Conservation (phyloP, 2,888 invertebrate genomes). For the Aporophyla lueneburgensis region DNA sequence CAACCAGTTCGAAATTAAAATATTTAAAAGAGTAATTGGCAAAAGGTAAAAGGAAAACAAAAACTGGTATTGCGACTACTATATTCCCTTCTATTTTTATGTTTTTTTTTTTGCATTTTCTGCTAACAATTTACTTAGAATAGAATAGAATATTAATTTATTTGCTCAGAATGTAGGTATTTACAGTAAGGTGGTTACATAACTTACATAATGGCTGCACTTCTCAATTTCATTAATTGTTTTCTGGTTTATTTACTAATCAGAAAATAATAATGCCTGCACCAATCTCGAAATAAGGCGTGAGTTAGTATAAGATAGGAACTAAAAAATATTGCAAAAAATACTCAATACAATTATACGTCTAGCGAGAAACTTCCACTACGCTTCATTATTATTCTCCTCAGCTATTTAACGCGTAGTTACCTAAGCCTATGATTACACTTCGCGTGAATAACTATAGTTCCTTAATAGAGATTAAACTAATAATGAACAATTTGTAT, state of each 20-base stretch:
- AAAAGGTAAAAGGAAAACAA: background rate
- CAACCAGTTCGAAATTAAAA: background rate
- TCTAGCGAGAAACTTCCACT: background rate
- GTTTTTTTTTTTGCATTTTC: background rate
- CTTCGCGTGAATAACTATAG: slow-evolving; percentile 26
- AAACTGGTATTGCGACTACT: background rate
- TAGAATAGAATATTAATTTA: too few relatives aligned
- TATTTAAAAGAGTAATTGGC: background rate
- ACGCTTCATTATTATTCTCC: slow-evolving; percentile 16
- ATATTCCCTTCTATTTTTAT: background rate
- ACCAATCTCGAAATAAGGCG: too few relatives aligned
- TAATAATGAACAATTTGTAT: slow-evolving; percentile 58
- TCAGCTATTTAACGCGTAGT: slow-evolving; percentile 11
- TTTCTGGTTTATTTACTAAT: too few relatives aligned
- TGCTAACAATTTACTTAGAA: background rate
- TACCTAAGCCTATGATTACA: slow-evolving; percentile 15
- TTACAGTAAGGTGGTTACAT: too few relatives aligned
- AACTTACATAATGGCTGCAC: too few relatives aligned
- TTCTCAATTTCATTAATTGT: too few relatives aligned
- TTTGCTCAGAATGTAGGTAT: too few relatives aligned
- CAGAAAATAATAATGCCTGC: too few relatives aligned
- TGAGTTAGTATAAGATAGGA: background rate
- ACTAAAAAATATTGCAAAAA: background rate
- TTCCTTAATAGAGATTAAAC: slow-evolving; percentile 40
- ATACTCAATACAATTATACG: background rate